Base-by-base conservation (phyloP, 2,113 vertebrate species). In the Uropsilus gracilis region DNA sequence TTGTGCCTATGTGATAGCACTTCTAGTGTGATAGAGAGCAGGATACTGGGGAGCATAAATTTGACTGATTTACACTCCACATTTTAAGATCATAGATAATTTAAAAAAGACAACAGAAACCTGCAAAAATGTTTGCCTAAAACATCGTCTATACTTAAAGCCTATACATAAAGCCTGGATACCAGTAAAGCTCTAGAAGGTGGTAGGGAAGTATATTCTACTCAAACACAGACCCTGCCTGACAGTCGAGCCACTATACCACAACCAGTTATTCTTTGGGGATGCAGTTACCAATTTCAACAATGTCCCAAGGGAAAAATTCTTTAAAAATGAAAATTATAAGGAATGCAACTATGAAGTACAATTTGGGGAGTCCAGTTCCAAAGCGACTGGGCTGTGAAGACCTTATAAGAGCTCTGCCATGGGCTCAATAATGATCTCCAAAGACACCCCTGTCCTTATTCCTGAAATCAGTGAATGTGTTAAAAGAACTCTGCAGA, bases 321-420 rank as follows among this genome's bases (percentile, higher is more conserved):
- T 17, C 48, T 57, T 50, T n/a, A n/a, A n/a, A 89, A 73, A 44
- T 26, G 34, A n/a, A 93, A 84, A 73, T 78, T 77, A 63, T 63
- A 30, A 26, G 61, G 44, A 88, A 63, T 57, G 16, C 50, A 68
- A 75, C 66, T 42, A 1, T 4, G 17, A 53, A 61, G 59, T 8
- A 39, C 3, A 20, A 26, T 11, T 50, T 69, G 22, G 30, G 32
- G 24, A 73, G 42, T 22, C 34, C 80, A 89, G 72, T 28, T 34
- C 39, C 50, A 6, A 4, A 28, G 39, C 12, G 4, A 39, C 42
- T 2, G 10, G 0, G 30, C 39, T 3, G 2, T 18, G 57, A 90
- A 77, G 30, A 26, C 42, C 46, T 81, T 12, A 1, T 16, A 0
- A 87, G n/a, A 6, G 20, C 20, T n/a, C 84, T 57, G 12, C 3